Base-by-base conservation (phyloP, 2,888 invertebrate species). In the Achlya flavicornis region DNA sequence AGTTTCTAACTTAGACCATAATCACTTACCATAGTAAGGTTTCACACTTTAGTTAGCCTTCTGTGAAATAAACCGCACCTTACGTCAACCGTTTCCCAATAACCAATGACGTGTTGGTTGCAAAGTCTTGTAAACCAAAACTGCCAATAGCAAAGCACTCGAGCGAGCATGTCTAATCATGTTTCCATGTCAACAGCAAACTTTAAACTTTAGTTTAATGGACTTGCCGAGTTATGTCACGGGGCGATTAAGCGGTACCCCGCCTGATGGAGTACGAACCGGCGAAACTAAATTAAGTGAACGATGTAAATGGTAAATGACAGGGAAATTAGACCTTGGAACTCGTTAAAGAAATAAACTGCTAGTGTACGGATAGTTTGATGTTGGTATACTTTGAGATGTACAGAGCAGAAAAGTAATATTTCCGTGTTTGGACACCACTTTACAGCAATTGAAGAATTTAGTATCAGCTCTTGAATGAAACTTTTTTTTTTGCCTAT, bases 131-230 rank as follows among this genome's bases (percentile, higher is more conserved):
- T 43, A 16, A 19, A 19, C 46, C 26, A 65, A 65, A 59, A 58
- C 60, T 72, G 70, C 65, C 67, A 65, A 66, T 69, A 66, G 58
- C 57, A 70, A 19, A 53, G 53, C 53, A 68, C 66, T 67, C 64
- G 68, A 66, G 72, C 63, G 68, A 76, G 69, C 74, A 64, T 63
- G 72, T 70, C 74, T 76, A 70, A 78, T 74, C 77, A 77, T 74
- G 78, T 75, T 79, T 74, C 73, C 74, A 77, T 74, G 81, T 82
- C 81, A 78, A 72, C 76, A 77, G 64, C 73, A 70, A 81, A 83
- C 77, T 80, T 77, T 73, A 78, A 78, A 82, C 79, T 78, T 75
- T 66, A 71, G 72, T 80, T 81, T 79, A 83, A 85, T 84, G 79
- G 79, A 84, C 78, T 84, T 79, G 77, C 67, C 66, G 74, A 77